These are phyloP conservation scores for Hemicentrotus pulcherrimus DNA, from an alignment of 35 echinoderm and acorn worm genomes.

Conservation along the genomic window DNA sequence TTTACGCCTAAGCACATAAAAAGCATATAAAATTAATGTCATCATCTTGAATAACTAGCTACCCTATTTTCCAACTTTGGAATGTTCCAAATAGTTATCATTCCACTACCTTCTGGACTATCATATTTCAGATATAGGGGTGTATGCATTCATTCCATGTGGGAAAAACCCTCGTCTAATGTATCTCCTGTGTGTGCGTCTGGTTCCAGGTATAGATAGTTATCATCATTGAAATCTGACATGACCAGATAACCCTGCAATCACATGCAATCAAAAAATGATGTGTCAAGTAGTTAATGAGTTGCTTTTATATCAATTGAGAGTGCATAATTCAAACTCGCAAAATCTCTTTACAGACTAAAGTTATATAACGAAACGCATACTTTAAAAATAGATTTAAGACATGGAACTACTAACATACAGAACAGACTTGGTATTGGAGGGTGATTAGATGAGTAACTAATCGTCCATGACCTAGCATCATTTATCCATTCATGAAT, in stretches of 20 bases:
- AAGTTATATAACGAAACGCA: background rate
- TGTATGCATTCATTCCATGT: background rate
- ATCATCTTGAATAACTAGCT: background rate
- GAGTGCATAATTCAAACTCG: background rate
- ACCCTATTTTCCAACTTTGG: background rate
- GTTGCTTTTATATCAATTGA: background rate
- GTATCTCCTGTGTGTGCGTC: background rate
- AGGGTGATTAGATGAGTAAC: too few species aligned
- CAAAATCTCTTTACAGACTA: background rate
- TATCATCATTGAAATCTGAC: background rate
- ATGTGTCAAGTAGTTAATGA: background rate
- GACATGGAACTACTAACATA: background rate
- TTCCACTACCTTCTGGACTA: background rate
- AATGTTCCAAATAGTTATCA: background rate
- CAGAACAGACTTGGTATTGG: too few species aligned
- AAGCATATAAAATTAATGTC: background rate
- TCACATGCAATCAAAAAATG: background rate
- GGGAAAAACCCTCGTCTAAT: background rate
- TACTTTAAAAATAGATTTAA: background rate
- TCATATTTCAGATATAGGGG: slow-evolving; percentile 23
- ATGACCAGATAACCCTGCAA: slow-evolving; percentile 53
- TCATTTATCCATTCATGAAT: too few species aligned
- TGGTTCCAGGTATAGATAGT: slow-evolving; percentile 46
- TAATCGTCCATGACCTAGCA: too few species aligned
- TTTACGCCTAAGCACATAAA: background rate